Evolutionary conservation across 2,888 invertebrate species (phyloP).

Genomic region (Ormyrus pomaceus): DNA sequence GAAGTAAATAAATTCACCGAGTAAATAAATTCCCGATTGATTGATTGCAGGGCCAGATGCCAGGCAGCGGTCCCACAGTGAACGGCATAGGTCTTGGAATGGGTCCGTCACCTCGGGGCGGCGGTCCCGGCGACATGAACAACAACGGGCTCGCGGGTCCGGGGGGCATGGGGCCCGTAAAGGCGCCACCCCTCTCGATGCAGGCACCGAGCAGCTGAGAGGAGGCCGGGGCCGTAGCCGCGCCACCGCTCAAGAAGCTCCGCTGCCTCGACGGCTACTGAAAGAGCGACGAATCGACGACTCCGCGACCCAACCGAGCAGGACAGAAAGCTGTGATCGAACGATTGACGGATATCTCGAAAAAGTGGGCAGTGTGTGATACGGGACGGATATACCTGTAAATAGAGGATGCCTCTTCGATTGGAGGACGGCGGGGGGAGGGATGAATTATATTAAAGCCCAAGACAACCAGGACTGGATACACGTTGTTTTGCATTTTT

Average conservation of each 20-base stretch:
- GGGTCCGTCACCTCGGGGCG: constrained; percentile 59
- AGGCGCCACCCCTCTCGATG: constrained; percentile 74
- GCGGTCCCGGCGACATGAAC: constrained; percentile 74
- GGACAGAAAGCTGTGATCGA: no score
- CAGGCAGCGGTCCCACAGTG: constrained; percentile 69
- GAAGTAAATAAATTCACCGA: no score
- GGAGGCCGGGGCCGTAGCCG: constrained; percentile 71
- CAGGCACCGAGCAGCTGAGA: constrained; percentile 75
- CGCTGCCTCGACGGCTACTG: constrained; percentile 74
- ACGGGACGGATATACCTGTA: not conserved
- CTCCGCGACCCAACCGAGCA: no score
- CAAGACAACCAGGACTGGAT: constrained; percentile 6
- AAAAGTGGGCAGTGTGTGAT: not conserved
- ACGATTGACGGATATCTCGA: no score
- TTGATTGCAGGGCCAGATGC: constrained; percentile 70
- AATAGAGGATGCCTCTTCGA: not conserved
- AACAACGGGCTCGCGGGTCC: constrained; percentile 73
- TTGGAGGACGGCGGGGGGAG: constrained; percentile 3
- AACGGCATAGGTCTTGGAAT: constrained; percentile 69
- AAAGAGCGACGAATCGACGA: constrained; percentile 42
- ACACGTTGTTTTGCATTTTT: constrained; percentile 50
- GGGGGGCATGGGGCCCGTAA: constrained; percentile 71
- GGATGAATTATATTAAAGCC: not conserved
- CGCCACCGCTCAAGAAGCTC: constrained; percentile 72
- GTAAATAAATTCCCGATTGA: no score